Evolutionary conservation across 1,140 invertebrate species (phyloP).

Genomic region (Drosophila lowei): DNA sequence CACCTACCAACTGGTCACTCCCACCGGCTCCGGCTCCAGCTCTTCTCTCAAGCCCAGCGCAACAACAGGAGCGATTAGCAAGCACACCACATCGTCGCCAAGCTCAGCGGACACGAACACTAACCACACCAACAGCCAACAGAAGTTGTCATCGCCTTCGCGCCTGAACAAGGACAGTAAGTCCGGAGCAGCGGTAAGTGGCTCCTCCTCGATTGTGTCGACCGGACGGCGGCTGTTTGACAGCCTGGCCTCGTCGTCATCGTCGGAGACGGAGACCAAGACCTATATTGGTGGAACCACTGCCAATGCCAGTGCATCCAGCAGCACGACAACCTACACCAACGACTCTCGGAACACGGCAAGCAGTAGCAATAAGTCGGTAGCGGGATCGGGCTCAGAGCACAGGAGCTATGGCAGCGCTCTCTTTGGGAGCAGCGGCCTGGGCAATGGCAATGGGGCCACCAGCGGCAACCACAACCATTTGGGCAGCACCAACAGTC

Average conservation of each 20-base stretch:
- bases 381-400: slow-evolving; percentile 52
- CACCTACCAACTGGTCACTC: slow-evolving; percentile 71
- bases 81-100: slow-evolving; percentile 47
- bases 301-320: slow-evolving; percentile 41
- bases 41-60: slow-evolving; percentile 43
- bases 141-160: slow-evolving; percentile 65
- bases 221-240: slow-evolving; percentile 75
- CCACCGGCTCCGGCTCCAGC: slow-evolving; percentile 24
- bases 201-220: slow-evolving; percentile 68
- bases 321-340: slow-evolving; percentile 62
- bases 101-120: slow-evolving; percentile 44
- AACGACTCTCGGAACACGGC: slow-evolving; percentile 63
- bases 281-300: slow-evolving; percentile 68
- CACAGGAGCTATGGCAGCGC: slow-evolving; percentile 57
- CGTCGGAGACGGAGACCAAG: slow-evolving; percentile 75
- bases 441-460: slow-evolving; percentile 46
- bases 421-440: slow-evolving; percentile 66
- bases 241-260: slow-evolving; percentile 74
- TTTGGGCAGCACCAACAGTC: slow-evolving; percentile 54
- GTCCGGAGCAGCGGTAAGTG: slow-evolving; percentile 40
- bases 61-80: slow-evolving; percentile 70
- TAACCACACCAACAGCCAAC: slow-evolving; percentile 41
- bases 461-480: slow-evolving; percentile 31
- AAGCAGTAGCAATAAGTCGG: slow-evolving; percentile 59
- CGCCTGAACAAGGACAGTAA: slow-evolving; percentile 47